Percentiles rank a stretch among this genome's conserved stretches.
phyloP scores from a whole-genome alignment of 2,113 vertebrate species.

The Corythaeola cristata region DNA sequence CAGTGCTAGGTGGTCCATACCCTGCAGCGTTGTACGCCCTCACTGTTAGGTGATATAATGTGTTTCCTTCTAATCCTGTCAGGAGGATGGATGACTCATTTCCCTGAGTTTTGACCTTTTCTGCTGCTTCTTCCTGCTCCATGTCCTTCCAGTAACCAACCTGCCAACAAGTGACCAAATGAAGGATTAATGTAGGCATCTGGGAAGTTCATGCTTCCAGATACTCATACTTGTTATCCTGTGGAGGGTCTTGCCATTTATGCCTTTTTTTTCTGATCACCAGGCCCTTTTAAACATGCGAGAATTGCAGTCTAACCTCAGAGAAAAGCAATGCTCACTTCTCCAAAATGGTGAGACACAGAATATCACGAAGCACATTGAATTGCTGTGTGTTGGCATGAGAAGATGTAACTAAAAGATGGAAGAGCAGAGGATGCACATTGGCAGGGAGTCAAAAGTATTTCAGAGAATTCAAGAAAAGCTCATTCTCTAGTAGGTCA shows the following conservation, averaged over 20 bases:
- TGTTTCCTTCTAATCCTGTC: conserved; percentile 89
- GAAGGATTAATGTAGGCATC: conserved; percentile 29
- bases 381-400: background rate
- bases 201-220: background rate
- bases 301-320: background rate
- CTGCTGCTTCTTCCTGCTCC: conserved; percentile 86
- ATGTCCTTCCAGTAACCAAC: conserved; percentile 90
- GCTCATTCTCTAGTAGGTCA: background rate
- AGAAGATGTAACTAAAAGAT: background rate
- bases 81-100: conserved; percentile 88
- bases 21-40: conserved; percentile 94
- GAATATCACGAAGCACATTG: background rate
- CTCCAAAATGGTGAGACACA: background rate
- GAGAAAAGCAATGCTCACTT: background rate
- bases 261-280: background rate
- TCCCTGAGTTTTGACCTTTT: conserved; percentile 84
- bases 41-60: conserved; percentile 86
- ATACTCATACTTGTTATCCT: background rate
- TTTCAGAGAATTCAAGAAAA: background rate
- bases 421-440: background rate
- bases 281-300: background rate
- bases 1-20: conserved; percentile 85
- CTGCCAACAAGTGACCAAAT: conserved; percentile 70
- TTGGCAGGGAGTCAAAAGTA: background rate
- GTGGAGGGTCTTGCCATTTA: background rate